Evolutionary conservation across 2,113 vertebrate species (phyloP).

Genomic region (Saimiri boliviensis): DNA sequence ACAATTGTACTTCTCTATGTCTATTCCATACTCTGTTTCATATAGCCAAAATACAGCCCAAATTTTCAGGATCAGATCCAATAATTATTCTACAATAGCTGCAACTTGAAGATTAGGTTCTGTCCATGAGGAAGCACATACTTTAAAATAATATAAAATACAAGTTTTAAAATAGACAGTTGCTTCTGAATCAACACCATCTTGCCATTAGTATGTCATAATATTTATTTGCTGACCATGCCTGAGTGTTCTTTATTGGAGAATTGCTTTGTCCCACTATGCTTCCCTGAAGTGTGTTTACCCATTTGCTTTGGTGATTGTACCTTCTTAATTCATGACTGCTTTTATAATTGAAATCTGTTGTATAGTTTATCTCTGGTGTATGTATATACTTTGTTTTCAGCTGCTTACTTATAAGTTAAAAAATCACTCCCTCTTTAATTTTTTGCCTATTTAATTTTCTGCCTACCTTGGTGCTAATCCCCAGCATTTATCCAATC

Average conservation of each 20-base stretch:
- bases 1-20: not conserved
- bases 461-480: not conserved
- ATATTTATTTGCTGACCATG: not conserved
- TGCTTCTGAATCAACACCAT: not conserved
- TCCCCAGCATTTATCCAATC: not conserved
- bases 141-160: not conserved
- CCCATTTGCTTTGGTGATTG: not conserved
- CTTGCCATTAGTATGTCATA: not conserved
- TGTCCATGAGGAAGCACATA: not conserved
- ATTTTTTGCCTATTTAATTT: not conserved
- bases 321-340: not conserved
- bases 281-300: not conserved
- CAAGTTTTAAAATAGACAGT: not conserved
- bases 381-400: not conserved
- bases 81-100: not conserved
- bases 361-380: not conserved
- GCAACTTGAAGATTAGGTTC: not conserved
- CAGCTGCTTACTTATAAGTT: not conserved
- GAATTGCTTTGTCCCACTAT: not conserved
- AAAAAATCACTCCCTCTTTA: not conserved
- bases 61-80: not conserved
- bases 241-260: not conserved
- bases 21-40: not conserved
- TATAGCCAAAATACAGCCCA: not conserved
- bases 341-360: not conserved